Base-by-base conservation (phyloP, 2,113 vertebrate species). In the Pelecanus crispus region DNA sequence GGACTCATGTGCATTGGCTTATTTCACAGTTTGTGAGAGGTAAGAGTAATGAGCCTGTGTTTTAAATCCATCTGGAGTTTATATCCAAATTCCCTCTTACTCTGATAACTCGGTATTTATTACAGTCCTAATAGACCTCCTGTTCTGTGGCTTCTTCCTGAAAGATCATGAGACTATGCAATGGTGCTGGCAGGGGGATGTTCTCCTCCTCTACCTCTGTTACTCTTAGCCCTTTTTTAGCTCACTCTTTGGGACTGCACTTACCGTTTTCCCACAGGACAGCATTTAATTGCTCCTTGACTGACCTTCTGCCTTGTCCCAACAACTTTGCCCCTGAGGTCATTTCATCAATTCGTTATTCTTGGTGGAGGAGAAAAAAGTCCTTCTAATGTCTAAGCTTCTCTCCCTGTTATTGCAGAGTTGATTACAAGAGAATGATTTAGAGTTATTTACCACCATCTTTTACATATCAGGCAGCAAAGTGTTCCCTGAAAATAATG, bases 231-330 rank as follows among this genome's bases (percentile, higher is more conserved):
- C 62, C 17, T 53, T 87, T 67, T 75, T 86, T n/a, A 80, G 70
- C 40, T 89, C 29, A 14, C 11, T 72, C 22, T 87, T 93, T 86
- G 92, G 78, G 92, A 79, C 59, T 72, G 63, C 88, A 90, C 63
- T 96, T 95, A 94, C 34, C 0, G 0, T 93, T 97, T 97, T 96
- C 95, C 97, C 97, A 80, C 66, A 92, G 93, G 95, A 94, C 88
- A 92, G 47, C 92, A 29, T 96, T 94, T 97, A 97, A 97, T 97
- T 96, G 88, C 95, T 97, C 92, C 78, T 96, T 97, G 93, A 95
- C 85, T 96, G 97, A 97, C 96, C 97, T 96, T 88, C 87, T 95
- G 96, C 95, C 95, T 97, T 96, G 97, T 97, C 96, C 97, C 95
- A 95, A 73, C 95, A 97, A 95, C 97, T 96, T 96, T 97, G 97